Conservation (phyloP, 2,113 vertebrate genomes). For the Sander vitreus region DNA sequence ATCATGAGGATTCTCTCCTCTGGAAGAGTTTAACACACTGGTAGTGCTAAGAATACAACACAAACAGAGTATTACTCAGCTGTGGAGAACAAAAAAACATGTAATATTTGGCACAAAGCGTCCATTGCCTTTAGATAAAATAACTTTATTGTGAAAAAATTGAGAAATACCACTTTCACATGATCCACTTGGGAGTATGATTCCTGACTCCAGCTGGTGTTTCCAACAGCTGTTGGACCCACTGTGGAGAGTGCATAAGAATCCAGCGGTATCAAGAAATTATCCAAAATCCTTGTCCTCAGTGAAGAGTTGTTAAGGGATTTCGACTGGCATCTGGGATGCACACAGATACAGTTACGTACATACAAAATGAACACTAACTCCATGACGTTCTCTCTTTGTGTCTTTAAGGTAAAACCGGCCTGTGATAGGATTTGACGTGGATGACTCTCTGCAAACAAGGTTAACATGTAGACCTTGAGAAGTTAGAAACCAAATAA, state of each 20-base stretch:
- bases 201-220: conserved; percentile 64
- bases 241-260: conserved; percentile 43
- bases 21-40: conserved; percentile 21
- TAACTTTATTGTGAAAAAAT: conserved; percentile 47
- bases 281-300: conserved; percentile 14
- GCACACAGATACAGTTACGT: conserved; percentile 9
- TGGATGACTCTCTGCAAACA: conserved; percentile 32
- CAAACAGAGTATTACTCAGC: conserved; percentile 39
- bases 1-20: conserved; percentile 30
- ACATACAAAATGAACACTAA: conserved; percentile 17
- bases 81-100: conserved; percentile 6
- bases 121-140: conserved; percentile 43
- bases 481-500: not conserved
- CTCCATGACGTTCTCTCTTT: conserved; percentile 34
- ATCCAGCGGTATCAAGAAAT: conserved; percentile 48
- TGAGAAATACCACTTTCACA: conserved; percentile 31
- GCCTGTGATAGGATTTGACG: conserved; percentile 26
- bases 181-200: conserved; percentile 34
- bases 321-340: conserved; percentile 13
- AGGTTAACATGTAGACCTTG: not conserved
- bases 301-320: conserved; percentile 27
- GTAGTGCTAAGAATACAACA: conserved; percentile 38
- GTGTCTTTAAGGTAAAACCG: conserved; percentile 42
- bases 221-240: conserved; percentile 76
- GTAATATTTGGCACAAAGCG: conserved; percentile 24